These are phyloP conservation scores for Chiridota heheva DNA, from an alignment of 35 echinoderm and acorn worm species.

Conservation along the genomic window DNA sequence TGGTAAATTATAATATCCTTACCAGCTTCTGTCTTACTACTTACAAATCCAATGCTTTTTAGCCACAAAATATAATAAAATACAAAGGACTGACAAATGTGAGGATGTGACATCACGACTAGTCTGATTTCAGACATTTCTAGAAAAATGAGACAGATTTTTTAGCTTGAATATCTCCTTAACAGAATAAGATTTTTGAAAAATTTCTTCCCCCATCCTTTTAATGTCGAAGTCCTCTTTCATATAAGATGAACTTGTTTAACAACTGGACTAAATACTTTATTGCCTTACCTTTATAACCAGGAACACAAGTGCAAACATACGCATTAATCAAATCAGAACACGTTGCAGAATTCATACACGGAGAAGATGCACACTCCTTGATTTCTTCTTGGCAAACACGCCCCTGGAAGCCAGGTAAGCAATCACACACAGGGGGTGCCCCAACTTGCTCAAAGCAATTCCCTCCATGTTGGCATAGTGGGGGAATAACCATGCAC, in stretches of 20 bases:
- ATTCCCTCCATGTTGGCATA: constrained; percentile 78
- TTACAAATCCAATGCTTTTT: constrained; percentile 13
- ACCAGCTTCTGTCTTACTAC: no score
- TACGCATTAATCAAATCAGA: constrained; percentile 70
- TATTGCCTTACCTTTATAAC: constrained; percentile 28
- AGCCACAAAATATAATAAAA: neutral
- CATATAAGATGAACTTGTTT: no score
- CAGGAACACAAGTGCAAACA: constrained; percentile 66
- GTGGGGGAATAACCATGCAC: constrained; percentile 67
- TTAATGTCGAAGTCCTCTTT: no score
- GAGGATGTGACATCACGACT: no score
- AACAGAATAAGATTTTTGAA: no score
- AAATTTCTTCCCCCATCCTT: constrained; percentile 48
- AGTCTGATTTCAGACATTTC: constrained; percentile 26
- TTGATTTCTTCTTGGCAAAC: constrained; percentile 67
- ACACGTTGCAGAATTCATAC: constrained; percentile 83
- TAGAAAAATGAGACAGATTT: constrained; percentile 15
- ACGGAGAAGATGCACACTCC: constrained; percentile 74
- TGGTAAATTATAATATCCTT: neutral
- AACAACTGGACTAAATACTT: neutral
- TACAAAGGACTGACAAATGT: no score
- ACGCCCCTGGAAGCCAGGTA: constrained; percentile 60
- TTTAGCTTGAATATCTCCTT: no score
- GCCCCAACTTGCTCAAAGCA: constrained; percentile 83
- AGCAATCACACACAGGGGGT: constrained; percentile 57